These are phyloP conservation scores for Anastrepha obliqua DNA, from an alignment of 1,140 invertebrate genomes.

Conservation along the genomic window DNA sequence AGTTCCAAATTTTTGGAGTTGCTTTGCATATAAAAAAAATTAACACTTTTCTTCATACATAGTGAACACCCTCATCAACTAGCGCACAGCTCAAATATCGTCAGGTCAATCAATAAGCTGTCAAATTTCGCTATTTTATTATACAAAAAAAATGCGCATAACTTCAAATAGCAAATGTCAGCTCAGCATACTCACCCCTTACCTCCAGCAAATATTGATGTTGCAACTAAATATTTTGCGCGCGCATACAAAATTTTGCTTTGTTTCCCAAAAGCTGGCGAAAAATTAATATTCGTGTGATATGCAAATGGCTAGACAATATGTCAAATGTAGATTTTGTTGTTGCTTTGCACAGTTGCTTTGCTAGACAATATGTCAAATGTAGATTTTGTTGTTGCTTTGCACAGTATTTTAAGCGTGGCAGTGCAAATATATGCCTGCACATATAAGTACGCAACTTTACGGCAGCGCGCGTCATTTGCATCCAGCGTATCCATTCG, in stretches of 20 bases:
- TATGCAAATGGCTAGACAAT: slow-evolving; percentile 24
- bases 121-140: slow-evolving; percentile 6
- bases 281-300: neutral
- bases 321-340: neutral
- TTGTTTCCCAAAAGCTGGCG: neutral
- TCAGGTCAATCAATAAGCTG: slow-evolving; percentile 1
- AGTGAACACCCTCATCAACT: neutral
- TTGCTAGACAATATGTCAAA: slow-evolving; percentile 23
- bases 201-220: neutral
- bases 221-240: neutral
- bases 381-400: neutral
- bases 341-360: neutral
- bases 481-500: neutral
- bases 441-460: neutral
- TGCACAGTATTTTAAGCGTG: too few relatives aligned
- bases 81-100: neutral
- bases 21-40: too few relatives aligned
- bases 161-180: neutral
- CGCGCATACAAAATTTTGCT: neutral
- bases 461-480: slow-evolving; percentile 16
- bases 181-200: neutral
- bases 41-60: neutral
- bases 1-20: too few relatives aligned
- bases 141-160: slow-evolving; percentile 36
- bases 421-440: too few relatives aligned